Conservation (phyloP, 1,140 invertebrate species). For the Lepidotrigona ventralis region DNA sequence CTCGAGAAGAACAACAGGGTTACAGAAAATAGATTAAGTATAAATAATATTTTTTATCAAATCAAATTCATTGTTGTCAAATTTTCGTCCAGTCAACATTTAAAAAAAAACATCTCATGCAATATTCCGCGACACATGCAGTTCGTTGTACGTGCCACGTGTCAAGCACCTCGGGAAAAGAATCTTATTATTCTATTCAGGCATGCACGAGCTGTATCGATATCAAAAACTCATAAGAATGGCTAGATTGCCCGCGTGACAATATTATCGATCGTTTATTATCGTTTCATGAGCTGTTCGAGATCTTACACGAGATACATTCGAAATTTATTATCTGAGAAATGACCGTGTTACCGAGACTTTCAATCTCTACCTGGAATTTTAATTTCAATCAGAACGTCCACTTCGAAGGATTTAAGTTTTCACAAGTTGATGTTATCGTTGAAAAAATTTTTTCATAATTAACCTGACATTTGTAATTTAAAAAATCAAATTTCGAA, state of each 20-base stretch:
- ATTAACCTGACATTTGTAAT: background rate
- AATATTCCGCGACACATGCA: background rate
- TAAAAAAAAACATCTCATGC: background rate
- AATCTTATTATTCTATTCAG: conserved; percentile 28
- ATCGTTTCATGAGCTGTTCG: conserved; percentile 24
- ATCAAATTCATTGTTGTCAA: too few species aligned
- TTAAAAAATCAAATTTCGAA: background rate
- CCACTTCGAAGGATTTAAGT: too few species aligned
- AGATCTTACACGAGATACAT: conserved; percentile 33
- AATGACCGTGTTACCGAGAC: conserved; percentile 15
- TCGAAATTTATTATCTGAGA: conserved; percentile 16
- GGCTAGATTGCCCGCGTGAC: conserved; percentile 30
- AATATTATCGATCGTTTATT: conserved; percentile 43
- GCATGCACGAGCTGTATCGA: conserved; percentile 7
- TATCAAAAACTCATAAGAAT: conserved; percentile 45
- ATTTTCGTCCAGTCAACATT: background rate
- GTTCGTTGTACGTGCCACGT: background rate
- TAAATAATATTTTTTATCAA: background rate
- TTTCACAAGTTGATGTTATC: background rate
- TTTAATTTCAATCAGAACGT: background rate
- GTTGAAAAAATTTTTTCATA: background rate
- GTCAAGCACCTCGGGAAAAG: background rate
- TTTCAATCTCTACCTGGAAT: background rate
- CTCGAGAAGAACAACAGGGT: background rate
- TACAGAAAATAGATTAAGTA: background rate